phyloP scores from a whole-genome alignment of 2,113 vertebrate genomes.

The Aptenodytes forsteri region DNA sequence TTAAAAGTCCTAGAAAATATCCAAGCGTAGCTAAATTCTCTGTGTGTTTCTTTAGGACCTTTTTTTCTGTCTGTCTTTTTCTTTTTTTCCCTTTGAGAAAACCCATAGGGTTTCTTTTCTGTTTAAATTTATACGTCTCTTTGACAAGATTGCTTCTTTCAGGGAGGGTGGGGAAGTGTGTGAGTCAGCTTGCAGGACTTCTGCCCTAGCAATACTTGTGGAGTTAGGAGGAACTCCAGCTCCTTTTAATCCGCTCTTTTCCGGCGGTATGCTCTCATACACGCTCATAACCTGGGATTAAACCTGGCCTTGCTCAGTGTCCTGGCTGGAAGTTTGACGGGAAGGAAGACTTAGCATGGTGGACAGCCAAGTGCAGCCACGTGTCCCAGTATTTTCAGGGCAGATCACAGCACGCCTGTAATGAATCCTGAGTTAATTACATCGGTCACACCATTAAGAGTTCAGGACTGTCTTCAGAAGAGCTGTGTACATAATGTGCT shows the following conservation, averaged over 20 bases:
- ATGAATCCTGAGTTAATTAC: not conserved
- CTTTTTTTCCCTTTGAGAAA: not conserved
- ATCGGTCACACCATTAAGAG: not conserved
- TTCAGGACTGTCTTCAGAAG: not conserved
- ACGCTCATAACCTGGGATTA: not conserved
- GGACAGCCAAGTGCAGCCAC: not conserved
- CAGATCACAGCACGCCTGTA: not conserved
- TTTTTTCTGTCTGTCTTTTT: not conserved
- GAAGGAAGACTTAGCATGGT: not conserved
- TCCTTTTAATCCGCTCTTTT: not conserved
- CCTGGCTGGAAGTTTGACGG: not conserved
- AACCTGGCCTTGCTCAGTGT: not conserved
- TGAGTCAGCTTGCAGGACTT: slow-evolving; percentile 34
- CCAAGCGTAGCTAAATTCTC: not conserved
- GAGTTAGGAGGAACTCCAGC: not conserved
- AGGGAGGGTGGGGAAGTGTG: not conserved
- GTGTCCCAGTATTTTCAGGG: not conserved
- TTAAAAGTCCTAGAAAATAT: not conserved
- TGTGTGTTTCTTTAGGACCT: not conserved
- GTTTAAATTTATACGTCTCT: not conserved
- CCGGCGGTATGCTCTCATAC: not conserved
- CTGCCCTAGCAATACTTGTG: not conserved
- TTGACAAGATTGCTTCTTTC: not conserved
- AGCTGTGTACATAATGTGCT: not conserved
- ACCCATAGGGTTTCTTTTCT: not conserved